These are phyloP conservation scores for Macrosiphum euphorbiae DNA, from an alignment of 2,888 invertebrate genomes.

Conservation along the genomic window DNA sequence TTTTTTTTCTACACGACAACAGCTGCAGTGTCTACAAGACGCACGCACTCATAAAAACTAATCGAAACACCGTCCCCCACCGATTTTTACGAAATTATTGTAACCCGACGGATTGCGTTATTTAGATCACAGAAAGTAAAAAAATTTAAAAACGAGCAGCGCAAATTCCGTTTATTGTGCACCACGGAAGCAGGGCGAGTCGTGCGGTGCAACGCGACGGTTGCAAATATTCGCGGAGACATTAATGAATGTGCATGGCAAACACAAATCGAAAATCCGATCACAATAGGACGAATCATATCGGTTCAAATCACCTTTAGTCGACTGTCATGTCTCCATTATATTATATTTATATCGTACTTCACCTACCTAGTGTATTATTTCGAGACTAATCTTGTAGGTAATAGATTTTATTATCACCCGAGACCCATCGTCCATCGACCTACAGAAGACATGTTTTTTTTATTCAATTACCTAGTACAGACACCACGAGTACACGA, in stretches of 20 bases:
- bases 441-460: not conserved
- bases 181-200: not conserved
- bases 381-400: not conserved
- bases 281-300: not conserved
- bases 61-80: not conserved
- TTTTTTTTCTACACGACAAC: conserved; percentile 26
- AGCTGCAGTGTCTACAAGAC: conserved; percentile 36
- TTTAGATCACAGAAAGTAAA: not conserved
- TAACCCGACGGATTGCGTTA: not conserved
- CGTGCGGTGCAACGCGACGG: not conserved
- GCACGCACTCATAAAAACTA: not conserved
- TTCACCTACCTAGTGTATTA: not conserved
- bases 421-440: not conserved
- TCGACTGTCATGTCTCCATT: not conserved
- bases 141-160: not conserved
- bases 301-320: not conserved
- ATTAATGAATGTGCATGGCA: not conserved
- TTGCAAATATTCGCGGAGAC: not conserved
- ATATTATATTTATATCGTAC: not conserved
- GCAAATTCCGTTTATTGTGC: not conserved
- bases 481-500: not conserved
- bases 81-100: not conserved
- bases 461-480: not conserved
- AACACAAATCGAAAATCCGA: not conserved
- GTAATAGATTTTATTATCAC: not conserved